Evolutionary conservation across 2,888 invertebrate genomes (phyloP), one percentile per base, ranked within the genome.

Genomic region (Sabatieria punctata): DNA sequence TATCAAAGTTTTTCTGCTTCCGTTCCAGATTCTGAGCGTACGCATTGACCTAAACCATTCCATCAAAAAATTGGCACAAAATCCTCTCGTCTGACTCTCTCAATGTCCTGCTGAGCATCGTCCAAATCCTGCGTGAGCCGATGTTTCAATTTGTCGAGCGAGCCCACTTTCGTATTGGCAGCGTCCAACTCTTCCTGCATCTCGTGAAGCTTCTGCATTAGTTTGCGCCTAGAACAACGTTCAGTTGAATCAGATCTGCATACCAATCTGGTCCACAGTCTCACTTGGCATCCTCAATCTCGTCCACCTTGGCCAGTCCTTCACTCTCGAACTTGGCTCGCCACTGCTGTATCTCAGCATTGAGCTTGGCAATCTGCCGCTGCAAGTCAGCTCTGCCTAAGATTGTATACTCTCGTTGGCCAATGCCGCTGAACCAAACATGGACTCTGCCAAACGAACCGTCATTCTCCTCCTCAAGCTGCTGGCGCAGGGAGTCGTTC

Each of bases 1-100:
- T 95, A 78, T 97, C 97, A 77, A 97, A 97, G 60, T 86, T 86
- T 76, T 93, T 91, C 76, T 95, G 93, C 74, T 91, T 95, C 86
- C 95, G 95, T 74, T 97, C 95, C 65, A 95, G 85, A 57, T 88
- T 54, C 52, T 62, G 84, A 71, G 91, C 88, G 67, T 86, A 82
- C 48, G 85, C 81, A 58, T 85, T 85, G 60, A 89, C 65, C 52
- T 52, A 18, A 49, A 38, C n/a, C 22, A 19, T 11, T 38, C 22
- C 19, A 11, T 38, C 19, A 8, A 38, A 19, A n/a, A n/a, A n/a
- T n/a, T n/a, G n/a, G n/a, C n/a, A n/a, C n/a, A n/a, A n/a, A n/a
- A n/a, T n/a, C n/a, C n/a, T n/a, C n/a, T n/a, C n/a, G n/a, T n/a
- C 85, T 74, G 91, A 64, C 88, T 67, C 91, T 54, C 74, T 93